Conservation (phyloP, 2,113 vertebrate genomes). For the Vanacampus margaritifer region DNA sequence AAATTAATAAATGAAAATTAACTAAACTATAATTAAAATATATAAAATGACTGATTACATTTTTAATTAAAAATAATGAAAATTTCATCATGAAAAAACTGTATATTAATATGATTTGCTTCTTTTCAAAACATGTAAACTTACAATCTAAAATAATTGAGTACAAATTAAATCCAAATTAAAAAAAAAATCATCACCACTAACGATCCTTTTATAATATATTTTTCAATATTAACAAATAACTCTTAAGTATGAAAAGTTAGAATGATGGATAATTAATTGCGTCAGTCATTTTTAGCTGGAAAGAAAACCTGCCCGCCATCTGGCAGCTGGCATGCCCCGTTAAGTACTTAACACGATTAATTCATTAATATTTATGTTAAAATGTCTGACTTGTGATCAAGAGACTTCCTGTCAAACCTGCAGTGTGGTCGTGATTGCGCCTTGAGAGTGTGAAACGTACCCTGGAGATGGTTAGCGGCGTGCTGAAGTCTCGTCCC, state of each 20-base stretch:
- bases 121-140: background rate
- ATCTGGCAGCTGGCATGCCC: background rate
- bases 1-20: too few relatives aligned
- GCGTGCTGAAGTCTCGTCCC: conserved; percentile 91
- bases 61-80: too few relatives aligned
- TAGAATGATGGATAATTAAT: background rate
- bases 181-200: too few relatives aligned
- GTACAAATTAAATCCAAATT: too few relatives aligned
- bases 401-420: background rate
- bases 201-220: background rate
- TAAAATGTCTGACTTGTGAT: background rate
- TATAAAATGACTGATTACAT: too few relatives aligned
- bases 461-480: conserved; percentile 92
- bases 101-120: too few relatives aligned
- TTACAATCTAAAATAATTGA: background rate
- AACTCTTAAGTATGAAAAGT: background rate
- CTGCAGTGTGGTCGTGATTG: background rate
- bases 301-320: background rate
- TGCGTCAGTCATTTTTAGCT: background rate
- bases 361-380: background rate
- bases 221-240: background rate
- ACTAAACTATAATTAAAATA: too few relatives aligned
- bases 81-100: background rate
- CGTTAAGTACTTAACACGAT: background rate
- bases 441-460: conserved; percentile 40